Evolutionary conservation across 2,797 vertebrate genomes (phyloP).

Genomic region (Pangasius djambal): DNA sequence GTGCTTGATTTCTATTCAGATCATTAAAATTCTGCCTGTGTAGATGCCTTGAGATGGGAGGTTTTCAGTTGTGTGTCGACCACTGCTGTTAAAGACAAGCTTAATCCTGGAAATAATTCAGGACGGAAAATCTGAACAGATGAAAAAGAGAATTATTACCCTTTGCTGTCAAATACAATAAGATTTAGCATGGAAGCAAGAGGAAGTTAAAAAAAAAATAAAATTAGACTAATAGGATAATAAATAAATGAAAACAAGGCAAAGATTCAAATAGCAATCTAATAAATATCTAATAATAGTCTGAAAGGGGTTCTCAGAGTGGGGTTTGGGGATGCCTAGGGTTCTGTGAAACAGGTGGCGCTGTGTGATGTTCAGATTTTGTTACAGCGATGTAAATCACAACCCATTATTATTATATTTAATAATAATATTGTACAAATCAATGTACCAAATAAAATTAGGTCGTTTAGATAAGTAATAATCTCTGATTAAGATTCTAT

Average conservation of each 20-base stretch:
- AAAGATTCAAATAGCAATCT: neutral
- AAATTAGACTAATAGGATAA: neutral
- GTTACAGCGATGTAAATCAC: neutral
- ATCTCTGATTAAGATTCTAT: conserved; percentile 36
- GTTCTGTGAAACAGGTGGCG: neutral
- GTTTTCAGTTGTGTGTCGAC: neutral
- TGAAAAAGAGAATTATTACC: neutral
- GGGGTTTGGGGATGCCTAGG: neutral
- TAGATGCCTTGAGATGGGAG: neutral
- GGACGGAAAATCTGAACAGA: neutral
- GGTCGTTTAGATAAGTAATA: neutral
- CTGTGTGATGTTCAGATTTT: neutral
- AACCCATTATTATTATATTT: neutral
- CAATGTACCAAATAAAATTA: neutral
- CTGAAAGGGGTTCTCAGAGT: too few species aligned
- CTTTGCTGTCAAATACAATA: neutral
- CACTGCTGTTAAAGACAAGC: neutral
- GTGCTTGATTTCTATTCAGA: neutral
- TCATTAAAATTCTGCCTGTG: neutral
- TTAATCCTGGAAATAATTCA: neutral
- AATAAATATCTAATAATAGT: neutral
- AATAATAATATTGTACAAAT: neutral
- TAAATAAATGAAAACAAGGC: neutral
- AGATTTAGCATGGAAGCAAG: neutral
- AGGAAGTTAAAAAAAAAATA: neutral